Evolutionary conservation across 2,797 vertebrate species (phyloP), one percentile per base, ranked within the genome.

Genomic region (Myioborus miniatus): DNA sequence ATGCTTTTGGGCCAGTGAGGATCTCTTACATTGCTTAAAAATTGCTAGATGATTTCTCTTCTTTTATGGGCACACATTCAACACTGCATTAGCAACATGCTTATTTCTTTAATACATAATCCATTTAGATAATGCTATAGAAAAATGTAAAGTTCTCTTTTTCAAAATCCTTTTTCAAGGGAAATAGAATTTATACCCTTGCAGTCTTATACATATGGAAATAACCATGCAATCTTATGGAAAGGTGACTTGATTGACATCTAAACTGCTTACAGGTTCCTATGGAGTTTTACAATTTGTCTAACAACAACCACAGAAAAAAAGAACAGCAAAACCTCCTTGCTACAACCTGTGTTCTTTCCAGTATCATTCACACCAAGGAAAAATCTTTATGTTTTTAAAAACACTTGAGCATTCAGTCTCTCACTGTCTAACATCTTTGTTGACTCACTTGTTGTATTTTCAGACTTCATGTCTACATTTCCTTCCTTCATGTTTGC

Each of bases 401-500:
- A 81, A 92, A 94, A 44, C 50, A 64, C 24, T 87, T 60, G 39
- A 83, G 26, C 41, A 52, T 84, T 88, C 55, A 69, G 41, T 81
- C 23, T 90, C 55, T 63, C 62, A 43, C n/a, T 71, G 44, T 85
- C 68, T 86, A 59, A 91, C 68, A 9, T 83, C 65, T 88, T 91
- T 83, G 75, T 85, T 11, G 8, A 83, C 72, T 90, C 34, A 34
- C 52, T 84, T 87, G 12, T 52, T 87, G 47, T 82, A 43, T 87
- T 93, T 94, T 92, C 63, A 87, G 60, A 56, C 24, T 84, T 79
- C 56, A 34, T 74, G 78, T 80, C 82, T 92, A 49, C 71, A 63
- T 79, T 92, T 91, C 32, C 90, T 87, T 70, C 56, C 52, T 80
- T 85, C 9, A 0, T 87, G 70, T 90, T 92, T 96, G 60, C 92